Evolutionary conservation across 1,140 invertebrate species (phyloP), one percentile per base, ranked within the genome.

Genomic region (Tetramorium simillimum): DNA sequence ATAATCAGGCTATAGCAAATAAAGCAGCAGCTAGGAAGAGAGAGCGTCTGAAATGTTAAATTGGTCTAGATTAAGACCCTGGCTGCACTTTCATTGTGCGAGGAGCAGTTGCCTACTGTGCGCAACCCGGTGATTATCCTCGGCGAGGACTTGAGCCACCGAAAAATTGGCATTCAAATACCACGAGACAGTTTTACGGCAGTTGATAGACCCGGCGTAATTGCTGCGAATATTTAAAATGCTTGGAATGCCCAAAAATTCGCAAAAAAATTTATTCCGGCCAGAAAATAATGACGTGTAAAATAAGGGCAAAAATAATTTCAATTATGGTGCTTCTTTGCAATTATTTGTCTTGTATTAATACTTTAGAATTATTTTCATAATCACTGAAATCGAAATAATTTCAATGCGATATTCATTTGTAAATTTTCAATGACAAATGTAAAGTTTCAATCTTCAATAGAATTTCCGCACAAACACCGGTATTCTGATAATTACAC

Each of bases 81-180:
- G 58, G 81, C 60, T 69, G 46, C 65, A 63, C 73, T 86, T 86
- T 73, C 69, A 21, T 70, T 62, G 88, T 85, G 90, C 82, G 88
- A 90, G 86, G 82, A 58, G 69, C 43, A 28, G 88, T 90, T 73
- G 84, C 86, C 89, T 87, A 91, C 86, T 89, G 86, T 90, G 87
- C 72, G 75, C 86, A 85, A 93, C 87, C 92, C 92, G 60, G 91
- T 94, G 91, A 94, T 94, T 94, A 94, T 93, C 91, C 89, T 82
- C 49, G 67, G 46, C 53, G 58, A 85, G 88, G 82, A 77, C n/a
- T 78, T 70, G 86, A 90, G 92, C 93, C 92, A 94, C 94, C 88
- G 94, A 94, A 94, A 94, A 93, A 95, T 94, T 93, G 91, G 89
- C 90, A 81, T 51, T 88, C 88, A 89, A 92, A 93, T 93, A 92